Evolutionary conservation across 2,113 vertebrate species (phyloP), one percentile per base, ranked within the genome.

Genomic region (Formicarius rufipectus): DNA sequence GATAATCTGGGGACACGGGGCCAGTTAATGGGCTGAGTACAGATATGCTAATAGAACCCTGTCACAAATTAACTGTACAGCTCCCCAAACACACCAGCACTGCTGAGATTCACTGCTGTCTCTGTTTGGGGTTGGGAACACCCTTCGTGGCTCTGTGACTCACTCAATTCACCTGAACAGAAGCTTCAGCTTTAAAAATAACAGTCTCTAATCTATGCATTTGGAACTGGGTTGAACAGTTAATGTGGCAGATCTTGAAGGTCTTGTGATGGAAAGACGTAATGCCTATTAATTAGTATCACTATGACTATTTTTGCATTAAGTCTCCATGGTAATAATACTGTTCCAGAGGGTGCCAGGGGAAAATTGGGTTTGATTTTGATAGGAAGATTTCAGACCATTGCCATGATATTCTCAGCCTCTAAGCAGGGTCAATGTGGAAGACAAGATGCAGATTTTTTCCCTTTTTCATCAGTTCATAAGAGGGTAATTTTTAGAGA

Each of bases 211-310:
- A n/a, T 39, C 79, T 37, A 37, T 49, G 31, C 31, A 8, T 80
- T 89, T 62, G 39, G 42, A 53, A 6, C 42, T 10, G 24, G 52
- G 18, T 94, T 69, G 40, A 42, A 25, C 37, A 16, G n/a, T 27
- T 55, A 49, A 12, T 15, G n/a, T 81, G 81, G 78, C 64, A 89
- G n/a, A 58, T n/a, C 19, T 22, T 69, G 50, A 50, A 52, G 39
- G 37, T 25, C 63, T 90, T 30, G 16, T 89, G 83, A 86, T 68
- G 60, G 85, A 82, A 91, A 86, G 84, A 39, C 64, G 47, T 64
- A 84, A 77, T 79, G 76, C 64, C 79, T 89, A 14, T 81, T 92
- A 94, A 75, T 90, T 89, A 87, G 67, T 50, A 68, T 39, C 74
- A 40, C 40, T 37, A n/a, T 13, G 66, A 56, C 73, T 93, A 89